Evolutionary conservation across 2,888 invertebrate genomes (phyloP), one percentile per base, ranked within the genome.

Genomic region (Drosophila paranaensis): DNA sequence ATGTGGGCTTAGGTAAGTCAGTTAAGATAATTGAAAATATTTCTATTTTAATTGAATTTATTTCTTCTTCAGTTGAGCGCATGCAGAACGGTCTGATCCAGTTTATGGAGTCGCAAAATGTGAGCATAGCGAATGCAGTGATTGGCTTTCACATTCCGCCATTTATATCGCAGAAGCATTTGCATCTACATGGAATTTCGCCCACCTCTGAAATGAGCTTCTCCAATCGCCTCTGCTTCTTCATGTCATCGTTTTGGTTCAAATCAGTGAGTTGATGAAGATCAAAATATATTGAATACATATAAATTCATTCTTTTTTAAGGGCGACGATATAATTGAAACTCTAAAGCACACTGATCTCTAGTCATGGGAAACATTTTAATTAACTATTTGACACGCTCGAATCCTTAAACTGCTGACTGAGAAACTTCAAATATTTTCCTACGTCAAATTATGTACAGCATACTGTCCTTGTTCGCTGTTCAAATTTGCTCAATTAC

Each of bases 121-220:
- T 94, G 0, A 86, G 93, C 0, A 35, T 91, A 0, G 89, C 92
- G 0, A 93, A 94, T 57, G 93, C 94, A 25, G 93, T 95, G 64
- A 93, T 95, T 53, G 98, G 98, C 0, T 98, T 97, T 90, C 98
- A 98, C 91, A 96, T 97, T 96, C 98, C 98, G 0, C 98, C 98
- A 0, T 98, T 98, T 93, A 95, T 96, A 71, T 95, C 96, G 10
- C 95, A 98, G 0, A 92, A 93, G 53, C 98, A 98, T 92, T 75
- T 92, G 35, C 98, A 98, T 92, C 93, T 98, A 46, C 98, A 98
- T 89, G 95, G 96, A 0, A 98, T 98, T 62, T 95, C 96, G 0
- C 97, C 98, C 0, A 94, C 94, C n/a, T 95, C 95, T 0, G 94
- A 95, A 69, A 97, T 98, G 96, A 94, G 95, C 0, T 94, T 95